phyloP scores from a whole-genome alignment of 2,113 vertebrate genomes.

The Psilopsiagon aurifrons region DNA sequence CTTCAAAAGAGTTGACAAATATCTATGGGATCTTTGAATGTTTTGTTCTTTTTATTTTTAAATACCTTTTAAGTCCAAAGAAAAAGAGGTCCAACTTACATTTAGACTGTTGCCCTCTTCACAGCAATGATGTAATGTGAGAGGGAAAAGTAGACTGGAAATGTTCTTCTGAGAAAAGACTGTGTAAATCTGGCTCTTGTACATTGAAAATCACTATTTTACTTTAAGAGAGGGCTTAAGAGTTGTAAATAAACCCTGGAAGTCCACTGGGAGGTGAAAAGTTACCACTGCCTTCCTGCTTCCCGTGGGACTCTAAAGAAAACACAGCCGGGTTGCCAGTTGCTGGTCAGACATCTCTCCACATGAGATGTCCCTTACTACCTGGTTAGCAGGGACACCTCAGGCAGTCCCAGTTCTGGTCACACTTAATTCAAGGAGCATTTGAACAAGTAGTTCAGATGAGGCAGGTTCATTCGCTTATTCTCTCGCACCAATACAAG shows the following conservation, averaged over 20 bases:
- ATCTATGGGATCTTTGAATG: neutral
- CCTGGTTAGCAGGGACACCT: neutral
- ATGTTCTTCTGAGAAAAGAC: neutral
- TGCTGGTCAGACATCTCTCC: neutral
- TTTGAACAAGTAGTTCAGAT: neutral
- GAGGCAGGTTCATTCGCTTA: neutral
- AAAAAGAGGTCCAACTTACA: neutral
- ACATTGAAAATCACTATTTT: neutral
- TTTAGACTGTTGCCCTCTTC: neutral
- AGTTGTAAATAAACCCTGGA: neutral
- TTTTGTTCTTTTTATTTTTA: neutral
- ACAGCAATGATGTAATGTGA: neutral
- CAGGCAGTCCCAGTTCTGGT: neutral
- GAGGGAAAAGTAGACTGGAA: neutral
- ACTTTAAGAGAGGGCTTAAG: neutral
- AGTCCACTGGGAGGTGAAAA: neutral
- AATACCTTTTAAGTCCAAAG: neutral
- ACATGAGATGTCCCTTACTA: rapidly evolving
- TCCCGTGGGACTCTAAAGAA: neutral
- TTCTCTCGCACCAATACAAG: neutral
- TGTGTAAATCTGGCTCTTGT: neutral
- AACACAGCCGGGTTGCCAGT: neutral
- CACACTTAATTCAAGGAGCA: neutral
- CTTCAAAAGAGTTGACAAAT: neutral
- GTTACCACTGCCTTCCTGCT: neutral